A percentile compares a stretch with the other conserved stretches of the same genome.
These are phyloP conservation scores for Drosophila watanabei DNA, from an alignment of 1,140 invertebrate species.

Conservation along the genomic window DNA sequence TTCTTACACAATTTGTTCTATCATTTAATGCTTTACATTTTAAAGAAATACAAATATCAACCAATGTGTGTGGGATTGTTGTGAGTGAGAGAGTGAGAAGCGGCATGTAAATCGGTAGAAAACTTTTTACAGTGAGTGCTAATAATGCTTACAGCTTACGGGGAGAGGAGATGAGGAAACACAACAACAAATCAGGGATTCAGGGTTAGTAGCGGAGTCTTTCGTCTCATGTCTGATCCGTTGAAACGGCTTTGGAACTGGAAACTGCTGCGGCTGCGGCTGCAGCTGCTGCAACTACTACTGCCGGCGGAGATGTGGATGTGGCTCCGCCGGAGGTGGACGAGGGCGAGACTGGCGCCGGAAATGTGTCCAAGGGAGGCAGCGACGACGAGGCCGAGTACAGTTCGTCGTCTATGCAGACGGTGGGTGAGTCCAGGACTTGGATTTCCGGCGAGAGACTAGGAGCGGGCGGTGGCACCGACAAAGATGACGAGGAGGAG, in stretches of 20 bases:
- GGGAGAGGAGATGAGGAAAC: neutral
- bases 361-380: conserved; percentile 25
- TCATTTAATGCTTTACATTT: conserved; percentile 18
- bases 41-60: conserved; percentile 2
- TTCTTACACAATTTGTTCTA: conserved; percentile 5
- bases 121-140: conserved; percentile 2
- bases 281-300: neutral
- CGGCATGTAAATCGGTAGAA: conserved; percentile 11
- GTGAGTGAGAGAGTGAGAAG: neutral
- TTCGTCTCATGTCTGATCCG: conserved; percentile 27
- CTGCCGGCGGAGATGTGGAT: conserved; percentile 2
- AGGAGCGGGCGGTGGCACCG: conserved; percentile 16
- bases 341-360: neutral
- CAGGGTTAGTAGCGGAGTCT: conserved; percentile 13
- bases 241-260: conserved; percentile 17
- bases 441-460: conserved; percentile 30
- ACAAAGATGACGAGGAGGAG: conserved; percentile 29
- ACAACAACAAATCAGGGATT: conserved; percentile 4
- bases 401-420: conserved; percentile 32
- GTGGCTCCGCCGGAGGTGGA: neutral
- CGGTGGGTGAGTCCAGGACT: conserved; percentile 17
- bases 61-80: neutral
- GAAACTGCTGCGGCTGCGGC: conserved; percentile 1
- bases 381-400: conserved; percentile 18
- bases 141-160: conserved; percentile 22